A percentile compares a stretch with the other conserved stretches of the same genome.
Evolutionary conservation across 2,888 invertebrate species (phyloP).

Genomic region (Ditylenchus weischeri): DNA sequence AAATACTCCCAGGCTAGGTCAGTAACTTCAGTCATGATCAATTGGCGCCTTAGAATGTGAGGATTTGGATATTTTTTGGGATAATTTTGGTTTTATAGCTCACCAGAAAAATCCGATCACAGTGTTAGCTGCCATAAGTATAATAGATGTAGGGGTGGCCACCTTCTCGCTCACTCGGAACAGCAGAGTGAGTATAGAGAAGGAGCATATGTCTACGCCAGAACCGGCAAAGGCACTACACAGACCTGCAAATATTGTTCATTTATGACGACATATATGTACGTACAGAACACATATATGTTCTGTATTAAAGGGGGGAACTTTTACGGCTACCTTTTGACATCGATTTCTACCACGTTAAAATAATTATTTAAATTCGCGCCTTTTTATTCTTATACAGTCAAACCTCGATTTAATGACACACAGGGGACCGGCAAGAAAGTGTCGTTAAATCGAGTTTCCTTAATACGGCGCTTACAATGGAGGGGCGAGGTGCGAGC

Average conservation of each 20-base stretch:
- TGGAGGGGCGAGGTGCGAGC: too few relatives aligned
- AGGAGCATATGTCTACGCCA: slow-evolving; percentile 29
- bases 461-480: too few relatives aligned
- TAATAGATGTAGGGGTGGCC: slow-evolving; percentile 52
- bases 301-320: too few relatives aligned
- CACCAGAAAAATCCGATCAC: slow-evolving; percentile 44
- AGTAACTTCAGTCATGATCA: slow-evolving; percentile 31
- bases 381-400: too few relatives aligned
- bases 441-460: too few relatives aligned
- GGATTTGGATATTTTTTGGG: background rate
- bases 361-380: too few relatives aligned
- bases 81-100: background rate
- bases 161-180: slow-evolving; percentile 42
- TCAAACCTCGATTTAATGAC: too few relatives aligned
- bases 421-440: too few relatives aligned
- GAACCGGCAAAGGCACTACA: slow-evolving; percentile 28
- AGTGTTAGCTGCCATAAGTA: slow-evolving; percentile 45
- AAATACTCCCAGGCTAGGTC: slow-evolving; percentile 45
- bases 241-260: slow-evolving; percentile 12
- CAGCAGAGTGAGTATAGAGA: slow-evolving; percentile 29
- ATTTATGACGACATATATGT: background rate
- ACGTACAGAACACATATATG: too few relatives aligned
- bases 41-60: slow-evolving; percentile 25
- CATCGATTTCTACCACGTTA: too few relatives aligned
- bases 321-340: too few relatives aligned